These are phyloP conservation scores for Pseudomugil tenellus DNA, from an alignment of 2,797 vertebrate genomes.

Conservation along the genomic window DNA sequence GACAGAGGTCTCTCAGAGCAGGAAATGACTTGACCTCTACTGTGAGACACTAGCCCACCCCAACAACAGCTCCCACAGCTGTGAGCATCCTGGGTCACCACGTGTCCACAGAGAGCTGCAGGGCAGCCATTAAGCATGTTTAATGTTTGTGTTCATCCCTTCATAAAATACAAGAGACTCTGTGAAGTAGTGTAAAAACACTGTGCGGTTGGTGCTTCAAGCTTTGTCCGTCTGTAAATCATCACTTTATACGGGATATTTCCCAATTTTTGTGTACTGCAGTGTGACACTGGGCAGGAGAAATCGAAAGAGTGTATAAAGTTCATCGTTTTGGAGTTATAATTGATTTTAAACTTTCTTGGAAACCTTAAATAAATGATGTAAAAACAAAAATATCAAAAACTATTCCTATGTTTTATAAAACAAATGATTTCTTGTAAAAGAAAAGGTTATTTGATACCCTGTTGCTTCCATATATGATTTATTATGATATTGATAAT, in stretches of 20 bases:
- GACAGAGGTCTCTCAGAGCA: slow-evolving; percentile 80
- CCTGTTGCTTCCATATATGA: too few relatives aligned
- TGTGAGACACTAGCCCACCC: slow-evolving; percentile 78
- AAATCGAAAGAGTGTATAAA: too few relatives aligned
- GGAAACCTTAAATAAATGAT: too few relatives aligned
- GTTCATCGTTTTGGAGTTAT: too few relatives aligned
- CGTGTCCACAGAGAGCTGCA: slow-evolving; percentile 51
- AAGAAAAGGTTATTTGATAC: too few relatives aligned
- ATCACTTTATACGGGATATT: not conserved
- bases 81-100: slow-evolving; percentile 72
- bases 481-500: too few relatives aligned
- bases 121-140: slow-evolving; percentile 21
- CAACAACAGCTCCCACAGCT: slow-evolving; percentile 74
- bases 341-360: too few relatives aligned
- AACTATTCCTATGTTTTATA: too few relatives aligned
- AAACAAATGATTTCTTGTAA: too few relatives aligned
- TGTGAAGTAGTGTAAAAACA: not conserved
- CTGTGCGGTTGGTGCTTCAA: not conserved
- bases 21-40: slow-evolving; percentile 86
- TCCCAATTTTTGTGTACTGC: not conserved
- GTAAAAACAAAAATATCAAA: too few relatives aligned
- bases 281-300: not conserved
- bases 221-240: not conserved
- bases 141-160: not conserved
- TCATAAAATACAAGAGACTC: not conserved